phyloP scores from a whole-genome alignment of 2,888 invertebrate species.

The Sarcophaga caerulescens region DNA sequence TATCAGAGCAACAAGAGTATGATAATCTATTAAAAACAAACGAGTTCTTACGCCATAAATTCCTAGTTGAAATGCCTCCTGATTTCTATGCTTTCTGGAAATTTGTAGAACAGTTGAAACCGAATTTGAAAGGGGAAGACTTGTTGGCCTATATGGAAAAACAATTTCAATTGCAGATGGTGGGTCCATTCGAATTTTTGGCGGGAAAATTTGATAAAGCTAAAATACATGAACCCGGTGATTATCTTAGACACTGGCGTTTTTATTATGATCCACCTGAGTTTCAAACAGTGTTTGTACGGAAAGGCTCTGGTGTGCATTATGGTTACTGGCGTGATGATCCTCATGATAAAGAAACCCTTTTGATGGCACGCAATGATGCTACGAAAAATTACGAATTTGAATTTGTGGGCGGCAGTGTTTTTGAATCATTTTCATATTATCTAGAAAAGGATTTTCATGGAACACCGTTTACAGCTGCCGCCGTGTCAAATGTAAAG shows the following conservation, averaged over 20 bases:
- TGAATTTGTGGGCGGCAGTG: conserved; percentile 84
- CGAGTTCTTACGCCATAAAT: conserved; percentile 87
- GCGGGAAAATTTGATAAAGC: conserved; percentile 83
- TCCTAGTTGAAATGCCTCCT: conserved; percentile 92
- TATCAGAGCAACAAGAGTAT: conserved; percentile 78
- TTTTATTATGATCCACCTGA: conserved; percentile 97
- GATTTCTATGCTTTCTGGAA: conserved; percentile 94
- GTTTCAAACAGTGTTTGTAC: conserved; percentile 91
- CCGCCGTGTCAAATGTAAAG: conserved; percentile 84
- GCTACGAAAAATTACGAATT: conserved; percentile 87
- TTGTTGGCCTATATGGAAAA: conserved; percentile 85
- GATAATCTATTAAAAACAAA: conserved; percentile 82
- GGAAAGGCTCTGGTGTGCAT: conserved; percentile 88
- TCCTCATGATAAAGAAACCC: conserved; percentile 87
- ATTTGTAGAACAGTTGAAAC: conserved; percentile 84
- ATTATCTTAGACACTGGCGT: conserved; percentile 92
- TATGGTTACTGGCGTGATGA: conserved; percentile 95
- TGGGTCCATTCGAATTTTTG: conserved; percentile 94
- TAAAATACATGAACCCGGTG: conserved; percentile 82
- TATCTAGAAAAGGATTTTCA: conserved; percentile 77
- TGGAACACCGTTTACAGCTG: conserved; percentile 85
- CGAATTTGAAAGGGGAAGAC: conserved; percentile 76
- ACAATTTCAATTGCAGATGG: conserved; percentile 86
- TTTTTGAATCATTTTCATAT: conserved; percentile 77
- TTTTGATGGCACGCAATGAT: conserved; percentile 88